Percentiles rank a stretch among this genome's conserved stretches.
These are phyloP conservation scores for Leguminivora glycinivorella DNA, from an alignment of 1,140 invertebrate genomes.

Conservation along the genomic window DNA sequence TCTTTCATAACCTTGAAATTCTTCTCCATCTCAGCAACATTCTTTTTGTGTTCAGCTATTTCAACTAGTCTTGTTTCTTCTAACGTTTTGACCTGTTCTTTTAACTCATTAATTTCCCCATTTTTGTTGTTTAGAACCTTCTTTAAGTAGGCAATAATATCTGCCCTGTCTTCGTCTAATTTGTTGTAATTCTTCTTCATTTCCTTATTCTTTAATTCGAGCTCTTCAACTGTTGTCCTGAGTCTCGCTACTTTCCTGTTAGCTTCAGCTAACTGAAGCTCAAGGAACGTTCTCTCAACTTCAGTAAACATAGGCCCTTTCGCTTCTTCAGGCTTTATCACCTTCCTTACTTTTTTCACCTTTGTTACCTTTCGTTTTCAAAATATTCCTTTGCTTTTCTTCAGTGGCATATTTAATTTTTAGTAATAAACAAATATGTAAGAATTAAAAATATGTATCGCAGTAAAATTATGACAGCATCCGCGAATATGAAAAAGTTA, in stretches of 20 bases:
- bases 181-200: slow-evolving; percentile 83
- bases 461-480: slow-evolving; percentile 17
- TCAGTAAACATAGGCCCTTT: slow-evolving; percentile 76
- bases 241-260: slow-evolving; percentile 87
- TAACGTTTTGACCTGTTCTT: slow-evolving; percentile 85
- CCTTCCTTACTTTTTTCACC: slow-evolving; percentile 69
- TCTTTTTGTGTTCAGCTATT: slow-evolving; percentile 80
- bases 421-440: slow-evolving; percentile 27
- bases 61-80: slow-evolving; percentile 85
- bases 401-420: slow-evolving; percentile 70
- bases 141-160: slow-evolving; percentile 91
- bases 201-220: slow-evolving; percentile 85
- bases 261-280: slow-evolving; percentile 89
- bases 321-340: slow-evolving; percentile 75
- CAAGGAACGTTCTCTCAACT: slow-evolving; percentile 86
- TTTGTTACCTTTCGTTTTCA: neutral
- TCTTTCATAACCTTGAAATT: slow-evolving; percentile 91
- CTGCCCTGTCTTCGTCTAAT: slow-evolving; percentile 88
- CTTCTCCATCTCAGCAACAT: slow-evolving; percentile 81
- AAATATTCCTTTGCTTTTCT: neutral
- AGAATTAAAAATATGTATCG: neutral
- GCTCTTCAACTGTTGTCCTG: slow-evolving; percentile 84
- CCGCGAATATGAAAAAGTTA: slow-evolving; percentile 40
- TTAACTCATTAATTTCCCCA: slow-evolving; percentile 89
- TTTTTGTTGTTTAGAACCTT: slow-evolving; percentile 85